Percentiles rank a stretch among this genome's conserved stretches.
Conservation (phyloP, 2,797 vertebrate genomes). For the Lutjanus argentimaculatus region DNA sequence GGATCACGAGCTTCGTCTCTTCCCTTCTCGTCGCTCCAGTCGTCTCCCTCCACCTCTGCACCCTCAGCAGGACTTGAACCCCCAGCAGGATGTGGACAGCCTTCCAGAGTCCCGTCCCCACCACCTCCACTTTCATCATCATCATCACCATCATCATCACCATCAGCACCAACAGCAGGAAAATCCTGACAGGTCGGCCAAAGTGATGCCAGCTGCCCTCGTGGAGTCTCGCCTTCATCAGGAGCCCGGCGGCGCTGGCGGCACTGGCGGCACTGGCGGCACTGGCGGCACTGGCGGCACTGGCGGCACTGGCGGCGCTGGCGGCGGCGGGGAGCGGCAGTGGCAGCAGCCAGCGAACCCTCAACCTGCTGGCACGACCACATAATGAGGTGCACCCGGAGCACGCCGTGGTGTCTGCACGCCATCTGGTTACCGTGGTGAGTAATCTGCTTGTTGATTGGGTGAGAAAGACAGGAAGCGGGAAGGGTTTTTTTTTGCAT, state of each 20-base stretch:
- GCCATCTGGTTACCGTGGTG: constrained; percentile 84
- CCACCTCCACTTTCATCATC: constrained; percentile 10
- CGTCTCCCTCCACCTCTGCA: constrained; percentile 24
- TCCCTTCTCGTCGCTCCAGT: constrained; percentile 43
- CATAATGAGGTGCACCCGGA: constrained; percentile 66
- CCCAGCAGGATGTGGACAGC: not conserved
- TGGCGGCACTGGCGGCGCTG: no score
- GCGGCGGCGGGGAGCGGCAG: no score
- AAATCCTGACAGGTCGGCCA: constrained; percentile 18
- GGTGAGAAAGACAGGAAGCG: not conserved
- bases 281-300: no score
- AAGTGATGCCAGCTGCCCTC: constrained; percentile 44
- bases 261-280: no score
- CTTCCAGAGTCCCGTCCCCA: constrained; percentile 4
- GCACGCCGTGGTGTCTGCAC: constrained; percentile 66
- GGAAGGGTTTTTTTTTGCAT: not conserved
- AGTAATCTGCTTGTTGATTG: constrained; percentile 52
- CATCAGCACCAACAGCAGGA: constrained; percentile 1
- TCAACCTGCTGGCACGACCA: constrained; percentile 64
- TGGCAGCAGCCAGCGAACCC: constrained; percentile 16
- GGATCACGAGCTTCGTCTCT: constrained; percentile 43
- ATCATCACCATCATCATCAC: constrained; percentile 1
- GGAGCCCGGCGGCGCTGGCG: constrained; percentile 6
- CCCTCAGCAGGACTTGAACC: not conserved
- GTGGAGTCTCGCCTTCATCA: constrained; percentile 61